Evolutionary conservation across 1,140 invertebrate genomes (phyloP), one percentile per base, ranked within the genome.

Genomic region (Ceratoteleas bidentatus): DNA sequence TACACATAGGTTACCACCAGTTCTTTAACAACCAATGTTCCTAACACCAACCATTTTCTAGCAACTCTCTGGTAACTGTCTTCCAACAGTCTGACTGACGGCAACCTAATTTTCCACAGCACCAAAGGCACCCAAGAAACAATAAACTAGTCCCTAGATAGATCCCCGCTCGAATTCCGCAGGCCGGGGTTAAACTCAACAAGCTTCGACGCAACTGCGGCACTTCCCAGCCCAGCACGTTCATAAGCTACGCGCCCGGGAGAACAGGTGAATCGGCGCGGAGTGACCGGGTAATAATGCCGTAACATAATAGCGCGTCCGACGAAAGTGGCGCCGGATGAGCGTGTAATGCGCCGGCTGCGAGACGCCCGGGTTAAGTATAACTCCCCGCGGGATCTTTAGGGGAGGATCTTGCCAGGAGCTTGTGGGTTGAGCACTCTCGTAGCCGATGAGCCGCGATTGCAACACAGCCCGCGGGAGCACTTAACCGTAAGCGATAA

Each of bases 351-450:
- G 45, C 54, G 65, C 36, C 60, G 65, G 76, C 61, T 72, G 68
- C 58, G 74, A 72, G 73, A 78, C 57, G 66, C 24, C 40, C 47
- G 56, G 61, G 61, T 72, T 79, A 79, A 73, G 76, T 73, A 73
- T 68, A 79, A 79, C 62, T 72, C 78, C 78, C 78, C 34, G 34
- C 33, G 78, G 78, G 78, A 81, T 81, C 70, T 81, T 81, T 81
- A 81, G 54, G 61, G 66, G 24, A 56, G 72, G 32, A 76, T 81
- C 70, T 75, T 49, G 52, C 45, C 50, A 56, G 64, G 34, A 80
- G 77, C 78, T 81, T 58, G 78, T 24, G 70, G 64, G 52, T 34
- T 57, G 52, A 75, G 64, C 58, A 52, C 58, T 65, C 52, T 70
- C 52, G 58, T 66, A 72, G 56, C 43, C 60, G 66, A 69, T 72